Percentiles rank a stretch among this genome's conserved stretches.
Evolutionary conservation across 1,140 invertebrate species (phyloP).

Genomic region (Micrasema longulum): DNA sequence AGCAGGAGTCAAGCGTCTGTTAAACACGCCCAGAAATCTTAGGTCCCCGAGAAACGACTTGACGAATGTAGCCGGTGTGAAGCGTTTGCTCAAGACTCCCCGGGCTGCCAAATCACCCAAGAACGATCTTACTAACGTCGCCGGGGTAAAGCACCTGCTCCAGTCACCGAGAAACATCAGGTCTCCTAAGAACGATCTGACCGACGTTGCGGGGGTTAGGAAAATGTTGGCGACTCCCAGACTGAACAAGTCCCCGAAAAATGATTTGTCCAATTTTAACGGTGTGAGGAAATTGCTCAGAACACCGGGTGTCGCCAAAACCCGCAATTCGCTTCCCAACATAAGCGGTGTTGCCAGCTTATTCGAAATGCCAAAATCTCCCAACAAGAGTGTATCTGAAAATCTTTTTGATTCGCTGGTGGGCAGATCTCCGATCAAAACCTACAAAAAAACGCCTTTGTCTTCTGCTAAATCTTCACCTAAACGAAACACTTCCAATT

Average conservation of each 20-base stretch:
- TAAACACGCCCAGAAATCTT: slow-evolving; percentile 54
- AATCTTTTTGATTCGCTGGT: slow-evolving; percentile 38
- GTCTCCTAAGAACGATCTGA: slow-evolving; percentile 64
- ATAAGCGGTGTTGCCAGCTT: background rate
- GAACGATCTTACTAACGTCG: slow-evolving; percentile 53
- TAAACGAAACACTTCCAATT: background rate
- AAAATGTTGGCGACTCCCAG: slow-evolving; percentile 56
- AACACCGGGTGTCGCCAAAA: slow-evolving; percentile 56
- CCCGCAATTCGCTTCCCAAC: slow-evolving; percentile 53
- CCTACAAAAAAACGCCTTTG: slow-evolving; percentile 18
- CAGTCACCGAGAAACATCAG: slow-evolving; percentile 56
- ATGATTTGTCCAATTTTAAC: slow-evolving; percentile 62
- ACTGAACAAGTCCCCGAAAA: slow-evolving; percentile 59
- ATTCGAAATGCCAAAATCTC: slow-evolving; percentile 1
- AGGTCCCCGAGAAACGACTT: slow-evolving; percentile 59
- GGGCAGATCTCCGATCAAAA: slow-evolving; percentile 23
- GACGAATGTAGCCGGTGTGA: slow-evolving; percentile 57
- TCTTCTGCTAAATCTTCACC: background rate
- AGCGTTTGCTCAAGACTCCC: slow-evolving; percentile 54
- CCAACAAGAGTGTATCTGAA: slow-evolving; percentile 25
- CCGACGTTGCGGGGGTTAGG: slow-evolving; percentile 61
- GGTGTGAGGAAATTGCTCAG: slow-evolving; percentile 61
- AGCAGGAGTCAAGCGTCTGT: slow-evolving; percentile 60
- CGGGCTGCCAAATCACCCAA: slow-evolving; percentile 55
- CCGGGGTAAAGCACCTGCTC: slow-evolving; percentile 53